A percentile compares a stretch with the other conserved stretches of the same genome.
Conservation (phyloP, 2,888 invertebrate genomes). For the Oasisia sp. region DNA sequence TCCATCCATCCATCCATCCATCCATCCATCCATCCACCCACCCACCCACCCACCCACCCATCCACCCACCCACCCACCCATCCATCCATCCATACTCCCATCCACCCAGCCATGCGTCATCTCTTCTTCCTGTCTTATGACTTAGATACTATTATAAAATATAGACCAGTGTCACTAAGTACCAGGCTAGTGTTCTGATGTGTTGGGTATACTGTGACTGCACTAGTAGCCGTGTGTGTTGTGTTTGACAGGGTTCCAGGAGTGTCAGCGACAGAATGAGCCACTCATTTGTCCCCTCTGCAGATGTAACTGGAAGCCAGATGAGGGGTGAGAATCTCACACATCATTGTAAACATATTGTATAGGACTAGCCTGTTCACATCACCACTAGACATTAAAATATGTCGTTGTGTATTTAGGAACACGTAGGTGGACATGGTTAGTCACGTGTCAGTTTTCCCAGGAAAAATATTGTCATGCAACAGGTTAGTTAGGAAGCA, state of each 20-base stretch:
- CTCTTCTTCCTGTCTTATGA: no score
- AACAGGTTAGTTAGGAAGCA: no score
- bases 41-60: background rate
- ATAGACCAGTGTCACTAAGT: no score
- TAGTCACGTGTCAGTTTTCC: no score
- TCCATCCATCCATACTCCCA: background rate
- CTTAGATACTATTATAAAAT: no score
- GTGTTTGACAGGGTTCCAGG: conserved; percentile 63
- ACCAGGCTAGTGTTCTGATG: background rate
- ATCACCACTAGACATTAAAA: background rate
- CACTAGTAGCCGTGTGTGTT: background rate
- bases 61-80: background rate
- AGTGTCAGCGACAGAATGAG: conserved; percentile 63
- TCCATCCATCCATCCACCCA: background rate
- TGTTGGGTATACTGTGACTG: background rate
- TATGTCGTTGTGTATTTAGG: background rate
- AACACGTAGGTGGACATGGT: no score
- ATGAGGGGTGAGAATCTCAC: conserved; percentile 30
- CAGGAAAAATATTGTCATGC: no score
- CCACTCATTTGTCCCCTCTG: conserved; percentile 66
- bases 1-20: background rate
- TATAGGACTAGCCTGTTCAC: background rate
- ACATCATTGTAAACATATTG: background rate
- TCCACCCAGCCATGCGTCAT: background rate
- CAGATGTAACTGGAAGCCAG: conserved; percentile 59